Evolutionary conservation across 1,140 invertebrate species (phyloP).

Genomic region (Odontomachus brunneus): DNA sequence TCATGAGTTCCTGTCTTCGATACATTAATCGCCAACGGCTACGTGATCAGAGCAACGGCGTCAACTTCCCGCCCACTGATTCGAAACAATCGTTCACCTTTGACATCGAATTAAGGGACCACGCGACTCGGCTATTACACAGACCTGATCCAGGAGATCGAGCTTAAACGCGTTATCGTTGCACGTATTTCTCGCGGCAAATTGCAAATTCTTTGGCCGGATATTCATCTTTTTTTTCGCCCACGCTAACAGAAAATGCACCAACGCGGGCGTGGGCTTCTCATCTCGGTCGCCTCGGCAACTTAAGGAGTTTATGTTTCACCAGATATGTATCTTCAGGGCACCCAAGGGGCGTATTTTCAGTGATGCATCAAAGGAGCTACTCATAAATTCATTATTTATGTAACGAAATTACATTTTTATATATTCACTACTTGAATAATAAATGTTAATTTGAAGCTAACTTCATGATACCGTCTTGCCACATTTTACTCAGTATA

Average conservation of each 20-base stretch:
- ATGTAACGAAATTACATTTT: too few species aligned
- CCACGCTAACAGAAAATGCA: background rate
- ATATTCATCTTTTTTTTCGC: background rate
- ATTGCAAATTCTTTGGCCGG: background rate
- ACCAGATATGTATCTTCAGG: too few species aligned
- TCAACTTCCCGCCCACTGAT: background rate
- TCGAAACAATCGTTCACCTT: constrained; percentile 16
- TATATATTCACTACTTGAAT: too few species aligned
- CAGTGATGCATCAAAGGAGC: too few species aligned
- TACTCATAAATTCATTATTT: too few species aligned
- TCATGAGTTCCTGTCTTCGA: background rate
- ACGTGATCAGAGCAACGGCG: background rate
- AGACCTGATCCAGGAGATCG: background rate
- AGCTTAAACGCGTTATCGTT: background rate
- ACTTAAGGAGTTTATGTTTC: too few species aligned
- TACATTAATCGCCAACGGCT: background rate
- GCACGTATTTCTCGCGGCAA: background rate
- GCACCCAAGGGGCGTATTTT: too few species aligned
- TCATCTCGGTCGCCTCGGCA: too few species aligned
- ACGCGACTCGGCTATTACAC: background rate
- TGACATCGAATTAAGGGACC: background rate
- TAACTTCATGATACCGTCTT: too few species aligned
- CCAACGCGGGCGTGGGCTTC: too few species aligned
- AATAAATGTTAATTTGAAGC: too few species aligned
- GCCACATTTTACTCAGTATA: too few species aligned